Evolutionary conservation across 1,140 invertebrate species (phyloP).

Genomic region (Formica exsecta): DNA sequence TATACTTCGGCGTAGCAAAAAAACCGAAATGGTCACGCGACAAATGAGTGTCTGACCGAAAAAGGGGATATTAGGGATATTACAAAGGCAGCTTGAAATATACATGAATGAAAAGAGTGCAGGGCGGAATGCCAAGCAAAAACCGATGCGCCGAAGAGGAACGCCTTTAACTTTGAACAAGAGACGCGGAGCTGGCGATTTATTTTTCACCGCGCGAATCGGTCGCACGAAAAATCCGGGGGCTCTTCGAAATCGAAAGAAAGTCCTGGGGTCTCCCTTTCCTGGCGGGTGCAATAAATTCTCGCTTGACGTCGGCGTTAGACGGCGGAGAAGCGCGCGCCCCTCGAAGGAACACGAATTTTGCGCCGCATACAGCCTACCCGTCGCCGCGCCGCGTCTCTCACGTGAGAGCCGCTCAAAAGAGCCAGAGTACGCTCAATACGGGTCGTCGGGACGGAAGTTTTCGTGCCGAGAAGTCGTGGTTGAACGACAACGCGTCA

Average conservation of each 20-base stretch:
- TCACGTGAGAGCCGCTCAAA: constrained; percentile 44
- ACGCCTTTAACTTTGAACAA: constrained; percentile 13
- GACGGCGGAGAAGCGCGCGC: not conserved
- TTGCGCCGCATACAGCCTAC: constrained; percentile 26
- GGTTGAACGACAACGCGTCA: constrained; percentile 53
- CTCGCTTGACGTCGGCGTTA: constrained; percentile 48
- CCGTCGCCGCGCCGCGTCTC: constrained; percentile 3
- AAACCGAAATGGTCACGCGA: constrained; percentile 25
- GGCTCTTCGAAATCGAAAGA: constrained; percentile 27
- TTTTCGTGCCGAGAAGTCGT: constrained; percentile 65
- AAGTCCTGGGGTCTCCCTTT: constrained; percentile 4
- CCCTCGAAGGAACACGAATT: constrained; percentile 38
- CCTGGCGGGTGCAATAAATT: constrained; percentile 50
- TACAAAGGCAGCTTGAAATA: constrained; percentile 38
- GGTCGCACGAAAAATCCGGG: constrained; percentile 25
- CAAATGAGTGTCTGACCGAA: constrained; percentile 11
- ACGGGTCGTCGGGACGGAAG: constrained; percentile 65
- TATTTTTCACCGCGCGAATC: constrained; percentile 46
- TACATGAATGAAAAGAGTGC: constrained; percentile 39
- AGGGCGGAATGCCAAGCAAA: not conserved
- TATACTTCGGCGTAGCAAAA: not conserved
- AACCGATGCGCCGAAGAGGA: constrained; percentile 23
- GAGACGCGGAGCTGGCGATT: not conserved
- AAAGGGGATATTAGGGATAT: constrained; percentile 7
- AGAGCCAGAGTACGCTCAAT: constrained; percentile 52